Percentiles rank a stretch among this genome's conserved stretches.
These are phyloP conservation scores for Macquaria ambigua DNA, from an alignment of 2,113 vertebrate species.

Conservation along the genomic window DNA sequence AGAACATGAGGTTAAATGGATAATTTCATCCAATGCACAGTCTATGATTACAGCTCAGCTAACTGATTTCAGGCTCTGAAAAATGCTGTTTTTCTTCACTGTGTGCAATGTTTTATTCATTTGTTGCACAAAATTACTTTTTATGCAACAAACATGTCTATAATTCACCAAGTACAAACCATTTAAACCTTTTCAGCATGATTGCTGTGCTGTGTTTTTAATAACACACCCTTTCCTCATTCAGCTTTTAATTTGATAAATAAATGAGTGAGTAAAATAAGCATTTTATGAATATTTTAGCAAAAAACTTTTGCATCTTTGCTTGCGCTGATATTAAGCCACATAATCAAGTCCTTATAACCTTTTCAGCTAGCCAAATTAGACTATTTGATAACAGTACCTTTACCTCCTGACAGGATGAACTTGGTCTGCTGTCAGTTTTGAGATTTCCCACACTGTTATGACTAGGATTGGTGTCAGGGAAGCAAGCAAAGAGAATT, in stretches of 20 bases:
- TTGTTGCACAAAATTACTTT: not conserved
- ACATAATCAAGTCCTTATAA: not conserved
- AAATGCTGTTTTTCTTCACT: not conserved
- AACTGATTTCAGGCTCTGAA: slow-evolving; percentile 14
- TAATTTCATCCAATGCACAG: not conserved
- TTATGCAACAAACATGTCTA: not conserved
- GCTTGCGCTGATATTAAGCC: slow-evolving; percentile 1
- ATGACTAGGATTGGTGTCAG: not conserved
- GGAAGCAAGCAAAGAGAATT: slow-evolving; percentile 2
- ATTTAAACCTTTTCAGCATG: not conserved
- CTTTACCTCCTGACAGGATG: slow-evolving; percentile 13
- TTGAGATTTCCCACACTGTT: slow-evolving; percentile 20
- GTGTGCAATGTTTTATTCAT: not conserved
- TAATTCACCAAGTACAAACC: not conserved
- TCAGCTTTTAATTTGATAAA: not conserved
- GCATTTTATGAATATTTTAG: not conserved
- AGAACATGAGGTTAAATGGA: slow-evolving; percentile 17
- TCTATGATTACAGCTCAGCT: slow-evolving; percentile 8
- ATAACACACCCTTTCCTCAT: not conserved
- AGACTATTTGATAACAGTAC: not conserved
- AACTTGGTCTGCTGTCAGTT: not conserved
- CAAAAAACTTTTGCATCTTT: too few species aligned
- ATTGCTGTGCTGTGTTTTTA: not conserved
- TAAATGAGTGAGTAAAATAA: not conserved
- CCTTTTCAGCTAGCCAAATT: not conserved